phyloP scores from a whole-genome alignment of 2,113 vertebrate genomes.

The Eulemur macaco region DNA sequence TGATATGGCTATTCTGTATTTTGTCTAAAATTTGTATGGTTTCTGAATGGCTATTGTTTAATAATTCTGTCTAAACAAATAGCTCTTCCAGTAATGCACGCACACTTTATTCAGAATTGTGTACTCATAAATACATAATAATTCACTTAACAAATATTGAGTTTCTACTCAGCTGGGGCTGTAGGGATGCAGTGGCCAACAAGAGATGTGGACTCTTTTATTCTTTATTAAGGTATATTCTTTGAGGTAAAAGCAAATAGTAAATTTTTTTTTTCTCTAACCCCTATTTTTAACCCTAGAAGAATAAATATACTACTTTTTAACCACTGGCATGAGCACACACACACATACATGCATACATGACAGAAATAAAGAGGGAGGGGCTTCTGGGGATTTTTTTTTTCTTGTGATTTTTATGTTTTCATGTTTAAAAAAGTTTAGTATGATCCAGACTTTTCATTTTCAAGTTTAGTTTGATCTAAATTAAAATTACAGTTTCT shows the following conservation, averaged over 20 bases:
- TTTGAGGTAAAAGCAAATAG: background rate
- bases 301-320: background rate
- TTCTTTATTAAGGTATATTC: background rate
- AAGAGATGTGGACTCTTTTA: background rate
- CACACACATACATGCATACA: no score
- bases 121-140: background rate
- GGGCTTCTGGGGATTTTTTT: background rate
- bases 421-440: background rate
- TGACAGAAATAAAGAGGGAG: no score
- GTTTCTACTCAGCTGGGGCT: background rate
- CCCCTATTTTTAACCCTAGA: background rate
- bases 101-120: background rate
- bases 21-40: background rate
- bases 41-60: background rate
- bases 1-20: background rate
- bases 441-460: background rate
- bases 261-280: background rate
- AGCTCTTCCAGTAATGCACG: background rate
- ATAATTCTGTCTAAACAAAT: slow-evolving; percentile 29
- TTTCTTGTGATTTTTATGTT: background rate
- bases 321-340: no score
- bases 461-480: background rate
- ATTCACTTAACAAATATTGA: slow-evolving; percentile 31
- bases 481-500: background rate
- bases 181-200: background rate